These are phyloP conservation scores for Neomicropteryx cornuta DNA, from an alignment of 1,140 invertebrate species.

Conservation along the genomic window DNA sequence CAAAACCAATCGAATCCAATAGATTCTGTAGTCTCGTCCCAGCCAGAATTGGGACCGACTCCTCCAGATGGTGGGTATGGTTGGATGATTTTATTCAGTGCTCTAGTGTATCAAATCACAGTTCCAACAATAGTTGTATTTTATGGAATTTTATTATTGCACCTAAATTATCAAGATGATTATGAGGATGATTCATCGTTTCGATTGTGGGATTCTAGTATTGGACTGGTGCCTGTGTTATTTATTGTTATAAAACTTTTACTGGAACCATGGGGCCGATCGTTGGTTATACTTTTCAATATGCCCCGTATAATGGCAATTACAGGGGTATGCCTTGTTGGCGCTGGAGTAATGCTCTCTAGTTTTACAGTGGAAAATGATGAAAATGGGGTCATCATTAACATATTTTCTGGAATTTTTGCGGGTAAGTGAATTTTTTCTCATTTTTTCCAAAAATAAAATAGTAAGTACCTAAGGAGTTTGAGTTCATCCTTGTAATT, in stretches of 20 bases:
- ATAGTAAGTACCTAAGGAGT: background rate
- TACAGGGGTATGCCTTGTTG: constrained; percentile 33
- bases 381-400: constrained; percentile 31
- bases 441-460: background rate
- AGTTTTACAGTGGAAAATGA: constrained; percentile 29
- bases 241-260: constrained; percentile 38
- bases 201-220: constrained; percentile 37
- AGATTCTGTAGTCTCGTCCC: constrained; percentile 45
- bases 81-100: constrained; percentile 48
- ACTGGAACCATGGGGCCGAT: constrained; percentile 43
- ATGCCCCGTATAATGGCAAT: constrained; percentile 39
- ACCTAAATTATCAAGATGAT: constrained; percentile 27
- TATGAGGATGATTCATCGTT: constrained; percentile 29
- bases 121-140: constrained; percentile 39
- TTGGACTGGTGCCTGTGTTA: constrained; percentile 42
- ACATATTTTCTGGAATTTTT: constrained; percentile 35
- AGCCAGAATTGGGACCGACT: constrained; percentile 50
- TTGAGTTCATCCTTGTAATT: constrained; percentile 3
- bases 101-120: constrained; percentile 45
- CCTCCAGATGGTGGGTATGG: constrained; percentile 52
- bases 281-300: constrained; percentile 39
- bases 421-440: constrained; percentile 21
- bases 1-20: too few relatives aligned
- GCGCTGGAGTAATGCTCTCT: constrained; percentile 33
- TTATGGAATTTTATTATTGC: constrained; percentile 42